phyloP scores from a whole-genome alignment of 2,888 invertebrate genomes.

The Exephanes ischioxanthus region DNA sequence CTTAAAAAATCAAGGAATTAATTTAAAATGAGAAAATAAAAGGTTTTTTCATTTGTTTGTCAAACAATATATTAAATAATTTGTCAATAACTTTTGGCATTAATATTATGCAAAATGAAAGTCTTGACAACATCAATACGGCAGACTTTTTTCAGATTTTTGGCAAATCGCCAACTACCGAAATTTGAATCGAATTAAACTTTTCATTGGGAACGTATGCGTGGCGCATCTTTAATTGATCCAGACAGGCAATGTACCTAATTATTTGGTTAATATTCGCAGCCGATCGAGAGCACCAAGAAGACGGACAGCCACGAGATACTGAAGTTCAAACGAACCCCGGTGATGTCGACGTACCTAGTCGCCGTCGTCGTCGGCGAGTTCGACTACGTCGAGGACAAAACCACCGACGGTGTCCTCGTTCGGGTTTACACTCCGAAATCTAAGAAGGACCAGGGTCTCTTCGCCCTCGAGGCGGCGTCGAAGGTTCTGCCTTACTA shows the following conservation, averaged over 20 bases:
- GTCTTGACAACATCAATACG: no score
- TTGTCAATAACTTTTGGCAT: no score
- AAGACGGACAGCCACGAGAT: slow-evolving; percentile 84
- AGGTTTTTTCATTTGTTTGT: no score
- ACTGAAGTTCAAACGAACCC: slow-evolving; percentile 93
- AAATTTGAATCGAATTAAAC: background rate
- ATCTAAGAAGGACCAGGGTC: slow-evolving; percentile 96
- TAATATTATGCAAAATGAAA: no score
- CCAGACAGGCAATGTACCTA: background rate
- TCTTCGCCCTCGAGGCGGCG: slow-evolving; percentile 97
- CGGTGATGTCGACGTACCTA: slow-evolving; percentile 98
- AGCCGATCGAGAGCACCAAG: slow-evolving; percentile 86
- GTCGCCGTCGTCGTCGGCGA: slow-evolving; percentile 98
- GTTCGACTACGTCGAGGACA: slow-evolving; percentile 96
- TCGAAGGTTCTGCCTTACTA: slow-evolving; percentile 96
- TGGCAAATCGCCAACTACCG: no score
- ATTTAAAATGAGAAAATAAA: no score
- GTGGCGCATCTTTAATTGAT: no score
- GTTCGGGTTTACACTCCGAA: slow-evolving; percentile 95
- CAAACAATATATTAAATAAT: no score
- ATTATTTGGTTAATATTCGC: slow-evolving; percentile 2
- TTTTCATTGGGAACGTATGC: background rate
- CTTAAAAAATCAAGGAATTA: no score
- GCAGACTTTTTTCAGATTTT: no score
- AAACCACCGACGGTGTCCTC: slow-evolving; percentile 92